phyloP scores from a whole-genome alignment of 2,797 vertebrate genomes.

The Premnoplex brunnescens region DNA sequence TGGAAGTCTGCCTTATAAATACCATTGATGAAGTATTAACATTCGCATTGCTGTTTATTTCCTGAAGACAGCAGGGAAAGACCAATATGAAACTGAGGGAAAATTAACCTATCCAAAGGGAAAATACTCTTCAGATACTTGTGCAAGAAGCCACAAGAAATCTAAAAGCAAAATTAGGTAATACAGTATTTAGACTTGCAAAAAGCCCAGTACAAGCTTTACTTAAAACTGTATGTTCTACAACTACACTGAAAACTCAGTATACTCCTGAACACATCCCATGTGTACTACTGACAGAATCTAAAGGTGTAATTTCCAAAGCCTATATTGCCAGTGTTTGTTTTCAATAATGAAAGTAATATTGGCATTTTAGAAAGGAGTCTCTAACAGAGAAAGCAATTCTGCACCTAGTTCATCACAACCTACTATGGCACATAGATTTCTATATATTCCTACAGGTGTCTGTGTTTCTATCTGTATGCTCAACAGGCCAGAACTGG shows the following conservation, averaged over 20 bases:
- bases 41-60: background rate
- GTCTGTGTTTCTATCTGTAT: fast-evolving
- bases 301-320: background rate
- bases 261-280: background rate
- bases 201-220: background rate
- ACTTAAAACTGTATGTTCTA: background rate
- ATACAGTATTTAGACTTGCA: background rate
- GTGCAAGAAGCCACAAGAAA: background rate
- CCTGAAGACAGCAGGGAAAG: background rate
- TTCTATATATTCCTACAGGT: background rate
- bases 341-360: background rate
- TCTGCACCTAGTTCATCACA: background rate
- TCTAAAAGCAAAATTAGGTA: background rate
- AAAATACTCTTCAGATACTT: background rate
- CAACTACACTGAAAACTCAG: background rate
- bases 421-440: fast-evolving
- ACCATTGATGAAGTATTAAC: background rate
- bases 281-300: background rate
- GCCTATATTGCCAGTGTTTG: background rate
- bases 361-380: background rate
- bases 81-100: background rate
- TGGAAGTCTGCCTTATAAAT: background rate
- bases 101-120: background rate
- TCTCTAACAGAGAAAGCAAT: background rate
- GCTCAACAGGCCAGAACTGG: background rate